phyloP scores from a whole-genome alignment of 1,140 invertebrate genomes.

The Drosophila funebris region DNA sequence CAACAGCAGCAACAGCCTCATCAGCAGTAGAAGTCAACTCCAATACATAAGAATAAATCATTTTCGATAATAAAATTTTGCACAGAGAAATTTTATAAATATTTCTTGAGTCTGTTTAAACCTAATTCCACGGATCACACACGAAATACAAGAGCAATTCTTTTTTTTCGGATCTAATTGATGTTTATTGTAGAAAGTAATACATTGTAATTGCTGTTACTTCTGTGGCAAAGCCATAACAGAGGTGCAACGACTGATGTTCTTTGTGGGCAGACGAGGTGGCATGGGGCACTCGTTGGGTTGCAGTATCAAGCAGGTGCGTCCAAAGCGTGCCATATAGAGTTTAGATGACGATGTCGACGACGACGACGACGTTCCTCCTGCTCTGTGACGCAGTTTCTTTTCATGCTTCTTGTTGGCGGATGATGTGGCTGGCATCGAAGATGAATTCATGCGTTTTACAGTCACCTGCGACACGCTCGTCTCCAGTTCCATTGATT shows the following conservation, averaged over 20 bases:
- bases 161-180: slow-evolving; percentile 32
- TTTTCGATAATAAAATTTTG: background rate
- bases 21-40: background rate
- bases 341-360: slow-evolving; percentile 2
- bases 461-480: too few relatives aligned
- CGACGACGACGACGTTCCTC: background rate
- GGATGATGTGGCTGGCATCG: background rate
- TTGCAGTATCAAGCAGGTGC: slow-evolving; percentile 51
- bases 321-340: slow-evolving; percentile 52
- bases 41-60: background rate
- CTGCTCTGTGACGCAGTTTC: slow-evolving; percentile 1
- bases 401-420: background rate
- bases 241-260: slow-evolving; percentile 46
- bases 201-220: background rate
- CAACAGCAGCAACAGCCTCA: background rate
- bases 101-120: too few relatives aligned
- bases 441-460: background rate
- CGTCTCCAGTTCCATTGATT: background rate
- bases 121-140: too few relatives aligned
- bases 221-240: slow-evolving; percentile 37
- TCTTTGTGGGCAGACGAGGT: slow-evolving; percentile 37
- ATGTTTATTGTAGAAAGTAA: slow-evolving; percentile 21
- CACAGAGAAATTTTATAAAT: background rate
- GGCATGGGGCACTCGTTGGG: slow-evolving; percentile 24
- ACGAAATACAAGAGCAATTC: too few relatives aligned